Evolutionary conservation across 2,888 invertebrate genomes (phyloP), one percentile per base, ranked within the genome.

Genomic region (Xanthia togata): DNA sequence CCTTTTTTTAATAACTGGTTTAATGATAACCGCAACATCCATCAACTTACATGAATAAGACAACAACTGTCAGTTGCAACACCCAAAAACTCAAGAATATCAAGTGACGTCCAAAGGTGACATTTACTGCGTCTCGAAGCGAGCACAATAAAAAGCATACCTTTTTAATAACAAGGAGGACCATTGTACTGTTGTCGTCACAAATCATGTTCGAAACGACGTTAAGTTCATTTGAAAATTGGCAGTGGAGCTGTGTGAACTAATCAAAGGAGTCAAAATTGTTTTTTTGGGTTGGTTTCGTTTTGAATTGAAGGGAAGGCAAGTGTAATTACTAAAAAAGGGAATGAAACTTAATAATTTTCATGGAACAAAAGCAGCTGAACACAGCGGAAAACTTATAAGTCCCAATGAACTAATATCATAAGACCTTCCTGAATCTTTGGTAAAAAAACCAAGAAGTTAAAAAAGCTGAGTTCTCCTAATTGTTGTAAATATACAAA

Each of bases 181-280:
- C 83, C 88, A 87, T 89, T 89, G 87, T 86, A 75, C 78, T 41
- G 62, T 50, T 71, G 83, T 82, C 81, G 79, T 53, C 83, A 87
- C 87, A 89, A 89, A 89, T 89, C 89, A 89, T 88, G 75, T 41
- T 73, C 67, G n/a, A 80, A 80, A 85, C 72, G 84, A 77, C 83
- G 81, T 78, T 67, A 70, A 77, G 73, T 68, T 79, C 75, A 82
- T 88, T 82, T 84, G 75, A 60, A 60, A 83, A 82, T 84, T 84
- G 79, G 76, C 80, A 78, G 70, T n/a, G 31, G 67, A 70, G 67
- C 65, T 70, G 73, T 81, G 87, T 75, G 78, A 82, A 84, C 80
- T 81, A 73, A 82, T 83, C 76, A 81, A 70, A 41, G 63, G 14
- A 65, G 35, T 31, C 47, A 50, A 41, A 67, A 62, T 62, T 5